phyloP scores from a whole-genome alignment of 2,888 invertebrate genomes.

The Diplolepis rosae region DNA sequence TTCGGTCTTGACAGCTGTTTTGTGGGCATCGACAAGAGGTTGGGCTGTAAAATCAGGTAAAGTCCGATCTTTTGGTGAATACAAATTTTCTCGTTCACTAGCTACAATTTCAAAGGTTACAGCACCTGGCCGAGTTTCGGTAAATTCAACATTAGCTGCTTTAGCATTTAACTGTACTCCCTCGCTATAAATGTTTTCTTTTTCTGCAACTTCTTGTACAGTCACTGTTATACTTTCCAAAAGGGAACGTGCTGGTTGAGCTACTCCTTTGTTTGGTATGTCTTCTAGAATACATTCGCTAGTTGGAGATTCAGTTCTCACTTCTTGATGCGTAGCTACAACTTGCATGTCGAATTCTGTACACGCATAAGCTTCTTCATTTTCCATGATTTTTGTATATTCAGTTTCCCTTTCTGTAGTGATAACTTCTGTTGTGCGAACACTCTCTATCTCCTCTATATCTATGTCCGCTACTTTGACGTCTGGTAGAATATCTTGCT shows the following conservation, averaged over 20 bases:
- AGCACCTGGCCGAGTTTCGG: slow-evolving; percentile 64
- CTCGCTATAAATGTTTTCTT: slow-evolving; percentile 71
- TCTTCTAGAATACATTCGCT: slow-evolving; percentile 68
- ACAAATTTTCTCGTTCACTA: slow-evolving; percentile 66
- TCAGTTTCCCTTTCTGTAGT: slow-evolving; percentile 75
- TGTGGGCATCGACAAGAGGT: slow-evolving; percentile 72
- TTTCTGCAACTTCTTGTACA: slow-evolving; percentile 73
- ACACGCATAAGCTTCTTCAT: slow-evolving; percentile 72
- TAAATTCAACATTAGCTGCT: slow-evolving; percentile 70
- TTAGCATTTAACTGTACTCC: slow-evolving; percentile 71
- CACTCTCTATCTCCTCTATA: slow-evolving; percentile 72
- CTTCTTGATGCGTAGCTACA: slow-evolving; percentile 75
- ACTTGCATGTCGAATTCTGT: slow-evolving; percentile 74
- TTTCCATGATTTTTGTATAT: slow-evolving; percentile 67
- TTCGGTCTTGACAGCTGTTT: slow-evolving; percentile 74
- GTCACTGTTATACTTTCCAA: slow-evolving; percentile 71
- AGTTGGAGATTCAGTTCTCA: slow-evolving; percentile 73
- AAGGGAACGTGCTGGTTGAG: slow-evolving; percentile 64
- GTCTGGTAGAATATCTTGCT: slow-evolving; percentile 68
- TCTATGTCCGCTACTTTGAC: slow-evolving; percentile 72
- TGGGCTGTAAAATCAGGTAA: slow-evolving; percentile 64
- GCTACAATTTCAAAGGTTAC: slow-evolving; percentile 66
- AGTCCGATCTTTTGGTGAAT: slow-evolving; percentile 52
- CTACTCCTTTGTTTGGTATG: slow-evolving; percentile 69
- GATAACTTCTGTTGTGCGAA: slow-evolving; percentile 75